Evolutionary conservation across 2,888 invertebrate genomes (phyloP), one percentile per base, ranked within the genome.

Genomic region (Theretra japonica): DNA sequence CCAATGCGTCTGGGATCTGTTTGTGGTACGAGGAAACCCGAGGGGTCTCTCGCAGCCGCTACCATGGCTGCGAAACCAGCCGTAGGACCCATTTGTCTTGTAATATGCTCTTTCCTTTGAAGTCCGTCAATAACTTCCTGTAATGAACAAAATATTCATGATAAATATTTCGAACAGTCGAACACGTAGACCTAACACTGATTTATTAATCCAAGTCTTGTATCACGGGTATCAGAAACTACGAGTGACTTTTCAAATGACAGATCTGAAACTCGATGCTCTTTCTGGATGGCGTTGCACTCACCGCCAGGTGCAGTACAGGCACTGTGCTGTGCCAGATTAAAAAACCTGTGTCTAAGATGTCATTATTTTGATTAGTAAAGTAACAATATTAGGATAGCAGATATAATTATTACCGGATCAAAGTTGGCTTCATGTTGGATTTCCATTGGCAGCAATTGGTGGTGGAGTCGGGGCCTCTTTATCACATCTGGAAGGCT

Each of bases 381-480:
- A 33, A 33, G 33, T 15, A 11, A 3, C 1, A 41, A 41, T 41
- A 41, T 41, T 15, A 41, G 21, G 53, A 50, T 48, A 11, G 70
- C 33, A 15, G 33, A 48, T 41, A 59, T 23, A 72, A 71, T 8
- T 72, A 74, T 88, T 86, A 96, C 96, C 83, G 88, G 74, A 71
- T 95, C 90, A 80, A 97, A 96, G 70, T 94, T 95, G 0, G 87
- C 82, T 84, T 98, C 98, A 77, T 96, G 95, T 73, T 96, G 95
- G 0, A 97, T 88, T 72, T 93, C 90, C 96, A 97, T 97, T 0
- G 98, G 98, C 68, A 96, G 91, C 72, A 98, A 95, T 87, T 99
- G 99, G 87, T 99, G 98, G 90, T 99, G 99, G 8, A 99, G 85
- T 69, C 98, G 95, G 0, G 96, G 95, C 4, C 95, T 95, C 79